phyloP scores from a whole-genome alignment of 2,888 invertebrate genomes.

The Pimpla rufipes region DNA sequence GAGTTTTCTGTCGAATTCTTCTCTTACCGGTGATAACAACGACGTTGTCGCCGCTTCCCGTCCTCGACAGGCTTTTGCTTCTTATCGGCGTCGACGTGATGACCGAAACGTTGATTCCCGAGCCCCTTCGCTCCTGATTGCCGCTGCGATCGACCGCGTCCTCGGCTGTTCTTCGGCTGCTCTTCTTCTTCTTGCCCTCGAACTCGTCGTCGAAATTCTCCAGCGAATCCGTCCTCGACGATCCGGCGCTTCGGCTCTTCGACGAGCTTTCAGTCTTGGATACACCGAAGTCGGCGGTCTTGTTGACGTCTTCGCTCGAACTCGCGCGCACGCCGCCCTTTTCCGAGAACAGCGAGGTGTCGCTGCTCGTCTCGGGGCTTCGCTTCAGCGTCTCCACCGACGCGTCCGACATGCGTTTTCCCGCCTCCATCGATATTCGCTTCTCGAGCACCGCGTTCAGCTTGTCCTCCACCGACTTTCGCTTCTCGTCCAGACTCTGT shows the following conservation, averaged over 20 bases:
- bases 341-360: slow-evolving; percentile 66
- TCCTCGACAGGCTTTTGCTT: slow-evolving; percentile 78
- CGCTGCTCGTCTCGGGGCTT: slow-evolving; percentile 57
- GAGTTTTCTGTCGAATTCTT: not conserved
- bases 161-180: slow-evolving; percentile 65
- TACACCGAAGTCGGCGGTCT: slow-evolving; percentile 72
- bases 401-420: slow-evolving; percentile 75
- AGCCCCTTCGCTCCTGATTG: slow-evolving; percentile 74
- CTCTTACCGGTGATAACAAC: slow-evolving; percentile 83
- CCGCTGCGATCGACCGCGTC: slow-evolving; percentile 74
- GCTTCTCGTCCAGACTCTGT: slow-evolving; percentile 81
- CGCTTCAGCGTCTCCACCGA: slow-evolving; percentile 66
- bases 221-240: slow-evolving; percentile 81
- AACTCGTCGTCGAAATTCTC: slow-evolving; percentile 79
- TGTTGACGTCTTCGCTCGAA: slow-evolving; percentile 81
- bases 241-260: slow-evolving; percentile 81
- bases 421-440: slow-evolving; percentile 80
- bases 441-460: slow-evolving; percentile 83
- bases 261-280: slow-evolving; percentile 72
- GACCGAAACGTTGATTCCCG: slow-evolving; percentile 82
- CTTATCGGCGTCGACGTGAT: slow-evolving; percentile 83
- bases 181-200: slow-evolving; percentile 68
- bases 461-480: slow-evolving; percentile 83
- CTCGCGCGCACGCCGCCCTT: slow-evolving; percentile 77
- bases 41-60: slow-evolving; percentile 81